These are phyloP conservation scores for Otis tarda DNA, from an alignment of 2,113 vertebrate species.

Conservation along the genomic window DNA sequence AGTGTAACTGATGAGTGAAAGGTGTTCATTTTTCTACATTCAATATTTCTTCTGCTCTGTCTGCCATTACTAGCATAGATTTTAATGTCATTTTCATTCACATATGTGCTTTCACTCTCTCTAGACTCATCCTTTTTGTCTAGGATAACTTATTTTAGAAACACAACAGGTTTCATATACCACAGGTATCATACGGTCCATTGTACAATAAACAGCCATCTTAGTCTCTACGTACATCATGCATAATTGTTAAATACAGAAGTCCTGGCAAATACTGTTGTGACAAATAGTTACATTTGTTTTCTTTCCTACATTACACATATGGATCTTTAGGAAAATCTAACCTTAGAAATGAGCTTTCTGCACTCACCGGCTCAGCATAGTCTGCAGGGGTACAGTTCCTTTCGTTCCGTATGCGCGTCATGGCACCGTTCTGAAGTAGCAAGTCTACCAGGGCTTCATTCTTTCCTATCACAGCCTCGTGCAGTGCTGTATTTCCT, in stretches of 20 bases:
- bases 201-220: not conserved
- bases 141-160: not conserved
- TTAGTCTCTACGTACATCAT: accelerated
- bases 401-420: slow-evolving; percentile 79
- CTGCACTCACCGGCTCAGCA: slow-evolving; percentile 78
- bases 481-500: slow-evolving; percentile 90
- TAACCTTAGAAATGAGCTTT: too few species aligned
- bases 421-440: slow-evolving; percentile 78
- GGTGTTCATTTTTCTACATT: not conserved
- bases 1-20: not conserved
- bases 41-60: not conserved
- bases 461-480: slow-evolving; percentile 78
- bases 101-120: not conserved
- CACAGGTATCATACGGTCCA: accelerated
- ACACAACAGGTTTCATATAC: not conserved
- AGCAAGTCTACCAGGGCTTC: slow-evolving; percentile 84
- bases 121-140: not conserved
- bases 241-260: accelerated
- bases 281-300: not conserved
- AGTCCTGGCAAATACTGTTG: not conserved
- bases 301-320: not conserved
- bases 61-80: not conserved
- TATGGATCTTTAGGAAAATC: not conserved
- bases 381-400: slow-evolving; percentile 84
- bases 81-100: not conserved